phyloP scores from a whole-genome alignment of 2,888 invertebrate genomes.

The Drosophila falleni region DNA sequence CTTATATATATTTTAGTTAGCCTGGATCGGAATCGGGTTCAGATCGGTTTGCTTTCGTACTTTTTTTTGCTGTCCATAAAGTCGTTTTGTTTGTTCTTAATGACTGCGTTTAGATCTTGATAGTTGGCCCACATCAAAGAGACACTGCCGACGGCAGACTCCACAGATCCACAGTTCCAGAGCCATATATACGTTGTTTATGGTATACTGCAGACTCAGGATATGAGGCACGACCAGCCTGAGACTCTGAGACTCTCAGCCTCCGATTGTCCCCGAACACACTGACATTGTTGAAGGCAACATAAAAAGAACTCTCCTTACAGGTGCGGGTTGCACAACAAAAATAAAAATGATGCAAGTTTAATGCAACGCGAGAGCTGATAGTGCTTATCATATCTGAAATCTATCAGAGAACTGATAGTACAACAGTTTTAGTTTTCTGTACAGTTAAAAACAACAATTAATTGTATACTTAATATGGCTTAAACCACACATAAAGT shows the following conservation, averaged over 20 bases:
- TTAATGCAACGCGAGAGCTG: slow-evolving; percentile 12
- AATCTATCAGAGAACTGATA: slow-evolving; percentile 30
- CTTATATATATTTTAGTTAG: slow-evolving; percentile 37
- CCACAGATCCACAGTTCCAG: slow-evolving; percentile 23
- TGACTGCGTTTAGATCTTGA: slow-evolving; percentile 83
- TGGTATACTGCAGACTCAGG: slow-evolving; percentile 55
- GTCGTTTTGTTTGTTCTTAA: slow-evolving; percentile 81
- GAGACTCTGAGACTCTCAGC: slow-evolving; percentile 11
- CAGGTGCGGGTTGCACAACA: slow-evolving; percentile 46
- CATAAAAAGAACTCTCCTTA: slow-evolving; percentile 11
- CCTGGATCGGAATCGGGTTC: slow-evolving; percentile 14
- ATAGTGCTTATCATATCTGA: slow-evolving; percentile 47
- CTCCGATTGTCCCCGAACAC: slow-evolving; percentile 24
- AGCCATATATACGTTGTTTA: slow-evolving; percentile 68
- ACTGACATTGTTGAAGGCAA: slow-evolving; percentile 5
- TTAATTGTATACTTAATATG: not conserved
- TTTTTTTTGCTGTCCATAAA: slow-evolving; percentile 82
- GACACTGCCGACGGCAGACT: slow-evolving; percentile 71
- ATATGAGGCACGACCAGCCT: slow-evolving; percentile 56
- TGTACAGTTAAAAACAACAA: not conserved
- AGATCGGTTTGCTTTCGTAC: slow-evolving; percentile 19
- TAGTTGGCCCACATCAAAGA: slow-evolving; percentile 79
- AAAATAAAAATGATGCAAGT: slow-evolving; percentile 20
- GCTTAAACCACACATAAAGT: not conserved
- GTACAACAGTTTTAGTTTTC: not conserved